Evolutionary conservation across 2,113 vertebrate genomes (phyloP), one percentile per base, ranked within the genome.

Genomic region (Cottus gobio): DNA sequence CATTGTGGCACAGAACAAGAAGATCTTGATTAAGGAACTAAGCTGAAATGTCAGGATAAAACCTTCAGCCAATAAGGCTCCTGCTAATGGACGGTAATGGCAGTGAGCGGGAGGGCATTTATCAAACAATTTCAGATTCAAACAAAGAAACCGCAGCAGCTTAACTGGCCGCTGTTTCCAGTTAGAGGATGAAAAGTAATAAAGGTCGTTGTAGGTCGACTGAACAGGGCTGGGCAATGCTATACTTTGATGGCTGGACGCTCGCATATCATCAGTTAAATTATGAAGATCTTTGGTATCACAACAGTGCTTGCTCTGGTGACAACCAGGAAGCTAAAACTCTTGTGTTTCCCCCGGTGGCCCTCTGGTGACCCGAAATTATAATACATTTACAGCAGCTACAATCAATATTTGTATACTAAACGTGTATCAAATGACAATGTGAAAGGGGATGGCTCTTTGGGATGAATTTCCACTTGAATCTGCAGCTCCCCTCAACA

Each of bases 61-160:
- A 58, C 39, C 62, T 24, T 72, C 6, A 57, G 75, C 63, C 77
- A 78, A 37, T 48, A 34, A 66, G n/a, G 48, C 62, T 50, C 62
- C 70, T 34, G 68, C 42, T 78, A 89, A 80, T 75, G n/a, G 46
- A 71, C 69, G 31, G 13, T 64, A 57, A 66, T 31, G 68, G 61
- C 31, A 62, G 50, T 18, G 15, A 65, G 46, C 46, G 31, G 22
- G 24, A 80, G 30, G 22, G 12, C 42, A 69, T 83, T 69, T 54
- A 77, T 80, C 85, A 77, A 50, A 68, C n/a, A 18, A 34, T 48
- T 37, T 76, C 54, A 56, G 56, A 76, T 18, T 26, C 54, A 61
- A 68, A 28, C 48, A 68, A 54, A 12, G 28, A 58, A 50, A 31
- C 9, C 1, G 5, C 1, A 37, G 44, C 36, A 73, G 42, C 71